Evolutionary conservation across 2,113 vertebrate species (phyloP).

Genomic region (Cynopterus brachyotis): DNA sequence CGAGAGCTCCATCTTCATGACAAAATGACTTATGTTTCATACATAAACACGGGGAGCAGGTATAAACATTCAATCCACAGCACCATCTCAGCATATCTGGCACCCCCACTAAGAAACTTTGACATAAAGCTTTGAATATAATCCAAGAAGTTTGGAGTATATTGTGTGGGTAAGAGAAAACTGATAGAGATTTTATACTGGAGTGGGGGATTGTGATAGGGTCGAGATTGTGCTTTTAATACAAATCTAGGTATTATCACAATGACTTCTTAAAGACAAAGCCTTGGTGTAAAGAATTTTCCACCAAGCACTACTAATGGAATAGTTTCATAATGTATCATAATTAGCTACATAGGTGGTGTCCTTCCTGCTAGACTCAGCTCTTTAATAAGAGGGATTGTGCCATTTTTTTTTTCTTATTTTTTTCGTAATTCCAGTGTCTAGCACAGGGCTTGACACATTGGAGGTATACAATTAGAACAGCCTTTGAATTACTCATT

Average conservation of each 20-base stretch:
- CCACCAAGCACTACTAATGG: background rate
- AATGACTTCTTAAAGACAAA: background rate
- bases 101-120: background rate
- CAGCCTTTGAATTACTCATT: background rate
- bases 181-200: background rate
- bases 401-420: background rate
- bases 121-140: background rate
- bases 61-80: background rate
- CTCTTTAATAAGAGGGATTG: background rate
- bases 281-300: background rate
- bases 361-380: background rate
- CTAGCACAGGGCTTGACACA: background rate
- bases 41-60: background rate
- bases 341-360: background rate
- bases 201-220: background rate
- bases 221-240: background rate
- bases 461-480: background rate
- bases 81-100: background rate
- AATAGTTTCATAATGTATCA: background rate
- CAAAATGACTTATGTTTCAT: background rate
- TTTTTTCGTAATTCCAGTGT: background rate
- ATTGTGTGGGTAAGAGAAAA: background rate
- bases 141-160: background rate
- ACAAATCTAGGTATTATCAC: background rate
- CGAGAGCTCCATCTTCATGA: background rate